Evolutionary conservation across 2,797 vertebrate genomes (phyloP).

Genomic region (Hypotaenidia okinawae): DNA sequence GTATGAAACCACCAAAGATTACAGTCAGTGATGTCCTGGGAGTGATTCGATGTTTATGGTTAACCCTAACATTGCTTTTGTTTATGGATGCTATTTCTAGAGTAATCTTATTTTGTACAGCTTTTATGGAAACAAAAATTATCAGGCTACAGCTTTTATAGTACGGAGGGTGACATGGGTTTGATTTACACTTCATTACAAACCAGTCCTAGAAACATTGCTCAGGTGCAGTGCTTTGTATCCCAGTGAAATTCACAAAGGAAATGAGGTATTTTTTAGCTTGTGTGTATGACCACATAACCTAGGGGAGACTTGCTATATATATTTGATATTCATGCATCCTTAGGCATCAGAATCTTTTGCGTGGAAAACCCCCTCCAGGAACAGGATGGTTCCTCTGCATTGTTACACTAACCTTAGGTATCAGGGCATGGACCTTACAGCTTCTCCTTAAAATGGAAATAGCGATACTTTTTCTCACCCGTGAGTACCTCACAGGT

Average conservation of each 20-base stretch:
- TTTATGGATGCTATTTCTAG: slow-evolving; percentile 59
- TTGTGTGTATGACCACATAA: not conserved
- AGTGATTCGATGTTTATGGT: slow-evolving; percentile 62
- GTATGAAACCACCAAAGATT: slow-evolving; percentile 41
- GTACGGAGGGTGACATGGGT: slow-evolving; percentile 24
- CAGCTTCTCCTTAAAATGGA: not conserved
- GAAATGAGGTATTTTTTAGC: not conserved
- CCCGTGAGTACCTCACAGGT: not conserved
- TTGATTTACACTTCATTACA: slow-evolving; percentile 48
- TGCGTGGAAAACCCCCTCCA: not conserved
- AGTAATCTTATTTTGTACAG: slow-evolving; percentile 53
- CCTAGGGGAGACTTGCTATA: rapidly evolving
- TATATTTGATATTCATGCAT: not conserved
- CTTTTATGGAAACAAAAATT: slow-evolving; percentile 62
- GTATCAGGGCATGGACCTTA: not conserved
- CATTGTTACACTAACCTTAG: not conserved
- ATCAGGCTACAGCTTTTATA: slow-evolving; percentile 24
- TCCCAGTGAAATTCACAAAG: not conserved
- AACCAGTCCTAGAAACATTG: not conserved
- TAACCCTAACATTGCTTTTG: slow-evolving; percentile 48
- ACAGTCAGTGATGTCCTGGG: slow-evolving; percentile 22
- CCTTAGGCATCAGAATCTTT: not conserved
- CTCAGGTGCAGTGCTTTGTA: not conserved
- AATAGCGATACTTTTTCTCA: not conserved
- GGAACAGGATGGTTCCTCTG: not conserved